Conservation (phyloP, 53 echinoderm and acorn worm species). For the Echinarachnius parma region DNA sequence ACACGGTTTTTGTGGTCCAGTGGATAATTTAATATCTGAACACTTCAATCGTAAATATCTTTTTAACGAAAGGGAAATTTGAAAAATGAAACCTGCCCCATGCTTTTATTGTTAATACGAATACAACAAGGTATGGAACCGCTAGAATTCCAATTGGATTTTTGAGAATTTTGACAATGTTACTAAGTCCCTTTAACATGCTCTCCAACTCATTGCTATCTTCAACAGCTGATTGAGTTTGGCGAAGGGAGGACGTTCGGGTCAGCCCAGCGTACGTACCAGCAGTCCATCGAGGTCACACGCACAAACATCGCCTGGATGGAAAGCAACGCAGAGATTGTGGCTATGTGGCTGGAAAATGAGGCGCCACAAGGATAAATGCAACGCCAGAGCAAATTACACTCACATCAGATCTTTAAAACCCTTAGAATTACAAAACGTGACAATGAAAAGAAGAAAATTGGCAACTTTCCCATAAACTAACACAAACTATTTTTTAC, state of each 20-base stretch:
- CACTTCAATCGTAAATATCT: too few relatives aligned
- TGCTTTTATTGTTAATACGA: background rate
- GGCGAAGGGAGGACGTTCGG: conserved; percentile 68
- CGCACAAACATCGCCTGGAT: conserved; percentile 78
- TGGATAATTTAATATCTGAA: too few relatives aligned
- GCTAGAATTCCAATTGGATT: background rate
- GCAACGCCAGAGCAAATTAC: too few relatives aligned
- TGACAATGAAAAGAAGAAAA: too few relatives aligned
- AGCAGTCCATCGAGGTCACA: conserved; percentile 59
- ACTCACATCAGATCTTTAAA: too few relatives aligned
- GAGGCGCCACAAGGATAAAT: too few relatives aligned
- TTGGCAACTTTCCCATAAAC: too few relatives aligned
- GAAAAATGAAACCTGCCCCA: too few relatives aligned
- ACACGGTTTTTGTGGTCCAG: too few relatives aligned
- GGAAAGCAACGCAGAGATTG: conserved; percentile 44
- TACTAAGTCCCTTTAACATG: background rate
- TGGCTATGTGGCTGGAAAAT: conserved; percentile 44
- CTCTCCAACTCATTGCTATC: too few relatives aligned
- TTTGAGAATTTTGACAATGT: background rate
- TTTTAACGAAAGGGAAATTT: background rate
- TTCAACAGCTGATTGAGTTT: conserved; percentile 55
- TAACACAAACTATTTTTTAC: too few relatives aligned
- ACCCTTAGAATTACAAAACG: too few relatives aligned
- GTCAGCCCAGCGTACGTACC: conserved; percentile 60
- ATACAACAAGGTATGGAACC: background rate